Evolutionary conservation across 2,888 invertebrate species (phyloP), one percentile per base, ranked within the genome.

Genomic region (Ectemnius continuus): DNA sequence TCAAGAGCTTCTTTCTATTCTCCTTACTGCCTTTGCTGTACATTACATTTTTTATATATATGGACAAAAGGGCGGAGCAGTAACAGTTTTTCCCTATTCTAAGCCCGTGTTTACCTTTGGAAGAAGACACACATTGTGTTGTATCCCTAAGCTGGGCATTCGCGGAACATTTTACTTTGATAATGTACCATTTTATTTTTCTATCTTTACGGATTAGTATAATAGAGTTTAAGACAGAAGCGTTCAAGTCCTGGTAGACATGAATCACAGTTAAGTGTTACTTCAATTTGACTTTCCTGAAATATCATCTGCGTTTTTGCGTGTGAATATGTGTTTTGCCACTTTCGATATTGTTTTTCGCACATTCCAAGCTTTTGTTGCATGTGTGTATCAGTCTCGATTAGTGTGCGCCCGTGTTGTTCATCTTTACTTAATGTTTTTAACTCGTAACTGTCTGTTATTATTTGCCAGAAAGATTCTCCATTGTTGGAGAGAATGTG

Each of bases 1-100:
- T 87, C 5, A 84, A 82, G 61, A 86, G 87, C 75, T 5, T 87
- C 4, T 46, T 87, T 61, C 67, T 88, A n/a, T 84, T 88, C 65
- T 80, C 71, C 3, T 45, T 87, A 36, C 64, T 88, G 23, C 88
- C 88, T 56, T 69, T 67, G 18, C 73, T 68, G 28, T 88, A 88
- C 64, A 74, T 88, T 62, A 77, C 76, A 0, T 76, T 87, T 48
- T 87, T 87, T 16, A 58, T 86, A 52, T 88, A 86, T 69, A 58
- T 79, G 14, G 79, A 79, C 61, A 56, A 14, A 8, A 46, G 16
- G 57, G 67, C 65, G 20, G 45, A 48, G 23, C 8, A 36, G 8
- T 36, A 64, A 67, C 26, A 4, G 61, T 6, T 26, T n/a, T 16
- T 3, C 23, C 2, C 23, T 3, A 23, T 23, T 23, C 23, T 3